Base-by-base conservation (phyloP, 2,888 invertebrate species). In the Sylvicola fuscatus region DNA sequence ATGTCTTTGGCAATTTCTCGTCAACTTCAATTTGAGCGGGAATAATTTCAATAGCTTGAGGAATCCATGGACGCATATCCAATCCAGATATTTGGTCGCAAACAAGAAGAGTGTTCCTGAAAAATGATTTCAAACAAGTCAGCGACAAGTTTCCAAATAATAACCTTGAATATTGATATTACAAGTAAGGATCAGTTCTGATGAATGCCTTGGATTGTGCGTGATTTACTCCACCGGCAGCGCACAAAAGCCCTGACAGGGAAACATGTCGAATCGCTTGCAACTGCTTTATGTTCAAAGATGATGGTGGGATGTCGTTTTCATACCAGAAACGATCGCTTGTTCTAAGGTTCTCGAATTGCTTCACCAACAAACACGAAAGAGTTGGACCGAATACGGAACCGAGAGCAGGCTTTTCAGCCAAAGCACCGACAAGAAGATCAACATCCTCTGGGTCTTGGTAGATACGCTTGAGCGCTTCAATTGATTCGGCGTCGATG, bases 301-400 rank as follows among this genome's bases (percentile, higher is more conserved):
- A 78, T 12, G 86, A 84, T 1, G 87, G 87, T 1, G 87, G 89
- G 32, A 89, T 65, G 50, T 90, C 89, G 51, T 90, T 90, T 56
- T 93, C 92, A 50, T 89, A 92, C 89, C 90, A 93, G 54, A 89
- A 92, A 41, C 92, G 64, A 62, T 93, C 93, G 36, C 87, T 82
- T 46, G 76, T 75, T 47, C 86, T 73, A 5, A 87, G 60, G 42
- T 76, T 72, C 28, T 72, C 70, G 52, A 93, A 89, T 54, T 92
- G 92, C 36, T 74, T 56, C 16, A 76, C 79, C 8, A 92, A 51
- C 6, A 93, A 64, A 47, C 92, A 93, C n/a, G 78, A 77, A 35
- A 90, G 72, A 0, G 90, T 90, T 1, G 82, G 78, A 2, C 92
- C 92, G 3, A 92, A 74, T 0, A 84, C 68, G 0, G 83, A 78